These are phyloP conservation scores for Neoarius graeffei DNA, from an alignment of 2,113 vertebrate genomes.

Conservation along the genomic window DNA sequence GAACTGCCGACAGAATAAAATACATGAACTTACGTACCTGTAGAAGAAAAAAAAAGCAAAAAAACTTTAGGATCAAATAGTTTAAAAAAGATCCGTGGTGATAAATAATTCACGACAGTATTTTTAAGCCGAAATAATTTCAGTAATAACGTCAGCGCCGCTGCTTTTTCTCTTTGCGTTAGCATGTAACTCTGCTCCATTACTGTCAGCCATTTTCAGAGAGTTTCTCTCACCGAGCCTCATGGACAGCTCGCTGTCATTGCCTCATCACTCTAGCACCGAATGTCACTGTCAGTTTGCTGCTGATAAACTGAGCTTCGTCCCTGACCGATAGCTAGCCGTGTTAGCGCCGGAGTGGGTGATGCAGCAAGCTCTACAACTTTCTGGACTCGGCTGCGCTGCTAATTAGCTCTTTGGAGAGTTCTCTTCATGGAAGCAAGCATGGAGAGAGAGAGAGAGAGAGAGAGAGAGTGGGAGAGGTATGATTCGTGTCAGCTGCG, in stretches of 20 bases:
- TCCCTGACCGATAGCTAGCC: slow-evolving; percentile 82
- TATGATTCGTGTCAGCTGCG: slow-evolving; percentile 25
- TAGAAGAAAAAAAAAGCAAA: not conserved
- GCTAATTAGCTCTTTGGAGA: slow-evolving; percentile 99
- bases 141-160: not conserved
- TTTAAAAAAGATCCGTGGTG: not conserved
- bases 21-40: not conserved
- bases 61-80: too few species aligned
- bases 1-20: not conserved
- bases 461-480: slow-evolving; percentile 71
- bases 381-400: slow-evolving; percentile 90
- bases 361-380: slow-evolving; percentile 67
- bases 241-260: slow-evolving; percentile 74
- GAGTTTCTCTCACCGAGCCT: slow-evolving; percentile 51
- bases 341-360: slow-evolving; percentile 62
- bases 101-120: not conserved
- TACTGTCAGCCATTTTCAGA: not conserved
- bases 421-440: slow-evolving; percentile 90
- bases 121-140: not conserved
- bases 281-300: slow-evolving; percentile 89
- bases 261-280: slow-evolving; percentile 72
- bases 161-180: not conserved
- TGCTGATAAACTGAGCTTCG: slow-evolving; percentile 62
- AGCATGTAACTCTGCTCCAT: not conserved
- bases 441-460: slow-evolving; percentile 59